A percentile compares a stretch with the other conserved stretches of the same genome.
These are phyloP conservation scores for Bombus confusus DNA, from an alignment of 1,140 invertebrate species.

Conservation along the genomic window DNA sequence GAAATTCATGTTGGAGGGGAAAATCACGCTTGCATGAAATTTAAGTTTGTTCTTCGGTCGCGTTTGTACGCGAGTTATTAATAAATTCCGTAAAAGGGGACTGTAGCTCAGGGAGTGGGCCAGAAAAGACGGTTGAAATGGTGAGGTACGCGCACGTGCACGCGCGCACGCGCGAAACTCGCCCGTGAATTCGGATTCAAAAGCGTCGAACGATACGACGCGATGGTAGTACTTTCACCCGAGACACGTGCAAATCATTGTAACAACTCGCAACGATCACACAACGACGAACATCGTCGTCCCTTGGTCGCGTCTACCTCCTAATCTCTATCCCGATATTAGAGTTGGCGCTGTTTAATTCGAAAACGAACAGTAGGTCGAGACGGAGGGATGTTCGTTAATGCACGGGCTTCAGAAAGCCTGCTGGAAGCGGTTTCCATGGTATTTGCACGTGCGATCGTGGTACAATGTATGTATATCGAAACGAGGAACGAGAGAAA, in stretches of 20 bases:
- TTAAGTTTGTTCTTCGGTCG: background rate
- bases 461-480: constrained; percentile 33
- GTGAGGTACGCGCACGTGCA: background rate
- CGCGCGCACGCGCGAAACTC: constrained; percentile 8
- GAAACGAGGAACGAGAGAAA: constrained; percentile 7
- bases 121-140: constrained; percentile 2
- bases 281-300: constrained; percentile 9
- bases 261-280: constrained; percentile 19
- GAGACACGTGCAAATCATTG: constrained; percentile 47
- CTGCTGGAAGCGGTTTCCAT: constrained; percentile 44
- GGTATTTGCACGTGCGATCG: constrained; percentile 60
- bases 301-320: background rate
- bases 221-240: constrained; percentile 61
- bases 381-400: constrained; percentile 21
- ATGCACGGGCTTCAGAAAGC: constrained; percentile 25
- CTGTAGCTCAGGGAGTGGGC: background rate
- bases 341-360: background rate
- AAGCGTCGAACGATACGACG: constrained; percentile 8
- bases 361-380: background rate
- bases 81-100: constrained; percentile 29
- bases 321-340: background rate
- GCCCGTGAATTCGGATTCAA: constrained; percentile 35
- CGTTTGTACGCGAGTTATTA: background rate
- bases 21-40: background rate
- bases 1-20: no score